Evolutionary conservation across 2,113 vertebrate species (phyloP).

Genomic region (Sapajus apella): DNA sequence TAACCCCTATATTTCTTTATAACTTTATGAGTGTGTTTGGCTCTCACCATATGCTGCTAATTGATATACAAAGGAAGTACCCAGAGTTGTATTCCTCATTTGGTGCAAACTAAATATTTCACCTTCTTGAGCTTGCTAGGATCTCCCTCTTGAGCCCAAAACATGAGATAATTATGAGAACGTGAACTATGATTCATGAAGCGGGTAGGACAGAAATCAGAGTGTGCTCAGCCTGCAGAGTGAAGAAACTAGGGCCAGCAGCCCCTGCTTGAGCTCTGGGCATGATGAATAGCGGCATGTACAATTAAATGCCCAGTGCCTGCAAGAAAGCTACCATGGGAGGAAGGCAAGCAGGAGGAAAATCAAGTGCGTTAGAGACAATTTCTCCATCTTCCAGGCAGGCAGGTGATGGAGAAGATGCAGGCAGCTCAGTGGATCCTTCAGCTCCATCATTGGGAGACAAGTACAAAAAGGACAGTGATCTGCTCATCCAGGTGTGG

Average conservation of each 20-base stretch:
- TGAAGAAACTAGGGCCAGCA: not conserved
- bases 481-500: not conserved
- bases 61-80: slow-evolving; percentile 77
- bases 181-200: slow-evolving; percentile 57
- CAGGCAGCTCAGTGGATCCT: not conserved
- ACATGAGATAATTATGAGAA: slow-evolving; percentile 70
- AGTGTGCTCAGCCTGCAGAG: slow-evolving; percentile 14
- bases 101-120: slow-evolving; percentile 79
- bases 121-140: slow-evolving; percentile 66
- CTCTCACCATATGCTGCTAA: slow-evolving; percentile 80
- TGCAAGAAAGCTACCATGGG: not conserved
- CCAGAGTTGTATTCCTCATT: slow-evolving; percentile 78
- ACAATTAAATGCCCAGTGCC: slow-evolving; percentile 63
- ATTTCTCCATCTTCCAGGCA: not conserved
- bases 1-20: slow-evolving; percentile 72
- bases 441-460: not conserved
- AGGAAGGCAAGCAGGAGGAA: slow-evolving; percentile 40
- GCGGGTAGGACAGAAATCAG: slow-evolving; percentile 40
- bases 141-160: slow-evolving; percentile 58
- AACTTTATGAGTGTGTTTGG: slow-evolving; percentile 74
- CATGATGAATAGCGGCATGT: slow-evolving; percentile 35
- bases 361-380: slow-evolving; percentile 28
- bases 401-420: not conserved
- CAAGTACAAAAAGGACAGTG: not conserved
- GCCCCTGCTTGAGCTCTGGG: slow-evolving; percentile 46